phyloP scores from a whole-genome alignment of 2,888 invertebrate genomes.

The Parnassius mnemosyne region DNA sequence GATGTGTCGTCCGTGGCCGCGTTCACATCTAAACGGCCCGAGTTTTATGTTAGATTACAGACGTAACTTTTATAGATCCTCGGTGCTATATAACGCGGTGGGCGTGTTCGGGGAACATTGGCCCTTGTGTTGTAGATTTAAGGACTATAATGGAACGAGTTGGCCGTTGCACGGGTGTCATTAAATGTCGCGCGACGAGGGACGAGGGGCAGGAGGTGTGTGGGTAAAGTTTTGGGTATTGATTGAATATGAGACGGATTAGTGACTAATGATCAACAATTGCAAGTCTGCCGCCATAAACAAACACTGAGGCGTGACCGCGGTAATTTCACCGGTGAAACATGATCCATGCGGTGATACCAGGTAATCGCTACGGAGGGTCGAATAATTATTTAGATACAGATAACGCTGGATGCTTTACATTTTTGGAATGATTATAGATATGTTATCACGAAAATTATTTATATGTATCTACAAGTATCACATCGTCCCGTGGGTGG shows the following conservation, averaged over 20 bases:
- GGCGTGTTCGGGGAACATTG: slow-evolving; percentile 66
- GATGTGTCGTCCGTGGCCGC: slow-evolving; percentile 80
- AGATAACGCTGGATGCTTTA: too few species aligned
- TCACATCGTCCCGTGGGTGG: too few species aligned
- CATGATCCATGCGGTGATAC: too few species aligned
- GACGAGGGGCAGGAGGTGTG: slow-evolving; percentile 74
- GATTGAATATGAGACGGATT: slow-evolving; percentile 80
- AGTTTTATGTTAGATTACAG: slow-evolving; percentile 82
- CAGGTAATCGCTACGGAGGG: too few species aligned
- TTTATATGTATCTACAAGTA: too few species aligned
- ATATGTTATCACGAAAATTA: too few species aligned
- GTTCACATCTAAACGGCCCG: slow-evolving; percentile 81
- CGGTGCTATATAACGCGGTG: slow-evolving; percentile 81
- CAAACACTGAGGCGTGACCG: slow-evolving; percentile 2
- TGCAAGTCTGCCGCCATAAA: slow-evolving; percentile 55
- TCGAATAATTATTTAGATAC: too few species aligned
- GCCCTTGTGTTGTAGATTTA: slow-evolving; percentile 58
- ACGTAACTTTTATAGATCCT: slow-evolving; percentile 82
- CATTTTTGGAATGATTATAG: too few species aligned
- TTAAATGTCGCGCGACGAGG: slow-evolving; percentile 80
- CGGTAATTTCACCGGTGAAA: not conserved
- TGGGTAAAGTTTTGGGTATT: slow-evolving; percentile 81
- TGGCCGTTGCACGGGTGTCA: slow-evolving; percentile 76
- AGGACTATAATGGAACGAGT: slow-evolving; percentile 60
- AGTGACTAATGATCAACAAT: slow-evolving; percentile 79